Evolutionary conservation across 2,888 invertebrate species (phyloP), one percentile per base, ranked within the genome.

Genomic region (Troides aeacus): DNA sequence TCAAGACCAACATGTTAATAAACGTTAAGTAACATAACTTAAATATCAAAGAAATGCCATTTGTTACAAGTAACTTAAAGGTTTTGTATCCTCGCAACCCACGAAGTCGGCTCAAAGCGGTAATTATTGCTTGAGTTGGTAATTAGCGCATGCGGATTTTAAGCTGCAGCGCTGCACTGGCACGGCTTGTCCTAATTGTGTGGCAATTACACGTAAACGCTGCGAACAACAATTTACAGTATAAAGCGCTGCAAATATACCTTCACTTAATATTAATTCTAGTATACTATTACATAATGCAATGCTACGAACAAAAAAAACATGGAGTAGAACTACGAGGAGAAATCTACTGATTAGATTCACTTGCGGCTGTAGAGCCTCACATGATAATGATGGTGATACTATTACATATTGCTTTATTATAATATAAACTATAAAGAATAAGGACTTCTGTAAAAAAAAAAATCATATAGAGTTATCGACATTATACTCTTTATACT

Each of bases 81-180:
- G 59, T 64, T 56, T 60, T 60, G 64, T 67, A 68, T 72, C 68
- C 69, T 72, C 74, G 73, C 76, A 77, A 79, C 78, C 78, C 82
- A 83, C 82, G 84, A 81, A 78, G 78, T 79, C 81, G 80, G 83
- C 81, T 80, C 78, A 72, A 81, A 79, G 79, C 78, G 71, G 75
- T 79, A 84, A 87, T 88, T 88, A 88, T 86, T 85, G 83, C 84
- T 82, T 81, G 84, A 85, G 83, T 84, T 83, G 76, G 82, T 86
- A 86, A 89, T 88, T 86, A 88, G 84, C 80, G 77, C 78, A 82
- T 84, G 82, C 83, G 84, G 81, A 83, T 81, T 85, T 81, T 78
- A 78, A 80, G 79, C 81, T 84, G 80, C 80, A 83, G 81, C 80
- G 80, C 79, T 78, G 68, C 78, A 77, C 77, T 78, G 79, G 75